Base-by-base conservation (phyloP, 2,797 vertebrate species). In the Darevskia mixta region DNA sequence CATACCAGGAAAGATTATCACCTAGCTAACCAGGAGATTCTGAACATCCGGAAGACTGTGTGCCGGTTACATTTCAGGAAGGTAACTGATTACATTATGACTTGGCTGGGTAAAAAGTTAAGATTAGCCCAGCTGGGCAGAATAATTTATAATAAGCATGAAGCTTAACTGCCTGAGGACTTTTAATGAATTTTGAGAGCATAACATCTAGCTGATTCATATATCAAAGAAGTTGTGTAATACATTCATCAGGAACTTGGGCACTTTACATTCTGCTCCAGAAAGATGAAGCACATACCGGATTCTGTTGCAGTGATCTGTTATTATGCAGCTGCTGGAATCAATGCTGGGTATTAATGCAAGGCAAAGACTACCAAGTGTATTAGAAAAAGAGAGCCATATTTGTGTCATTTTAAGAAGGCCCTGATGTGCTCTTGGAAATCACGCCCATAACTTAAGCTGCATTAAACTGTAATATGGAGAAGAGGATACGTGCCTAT, bases 251-350 rank as follows among this genome's bases (percentile, higher is more conserved):
- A 90, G 87, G 49, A 55, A 5, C 5, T 29, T 58, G 88, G 58
- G n/a, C 92, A 83, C 27, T 91, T 84, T 92, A 76, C 6, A 45
- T 85, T 86, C 58, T 67, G 32, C 9, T 95, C 86, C 61, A 76
- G 32, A 71, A 4, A 83, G 61, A 91, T 4, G 4, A 66, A 25
- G 72, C 45, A 55, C 35, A n/a, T 64, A 71, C 82, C 83, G 73
- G 5, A 92, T 89, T 88, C 77, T 87, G 23, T 17, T 58, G 43
- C 91, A 89, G 86, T 18, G 81, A 64, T 73, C 32, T 58, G 25
- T 15, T 72, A 71, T 87, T 91, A 88, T 55, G 38, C 38, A 61
- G 80, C 3, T 72, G 18, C 15, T 1, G 9, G 78, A 64, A 91
- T 11, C 43, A 72, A 2, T 49, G 25, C 32, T 91, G 72, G 91